Evolutionary conservation across 2,113 vertebrate species (phyloP), one percentile per base, ranked within the genome.

Genomic region (Paedocypris sp.): DNA sequence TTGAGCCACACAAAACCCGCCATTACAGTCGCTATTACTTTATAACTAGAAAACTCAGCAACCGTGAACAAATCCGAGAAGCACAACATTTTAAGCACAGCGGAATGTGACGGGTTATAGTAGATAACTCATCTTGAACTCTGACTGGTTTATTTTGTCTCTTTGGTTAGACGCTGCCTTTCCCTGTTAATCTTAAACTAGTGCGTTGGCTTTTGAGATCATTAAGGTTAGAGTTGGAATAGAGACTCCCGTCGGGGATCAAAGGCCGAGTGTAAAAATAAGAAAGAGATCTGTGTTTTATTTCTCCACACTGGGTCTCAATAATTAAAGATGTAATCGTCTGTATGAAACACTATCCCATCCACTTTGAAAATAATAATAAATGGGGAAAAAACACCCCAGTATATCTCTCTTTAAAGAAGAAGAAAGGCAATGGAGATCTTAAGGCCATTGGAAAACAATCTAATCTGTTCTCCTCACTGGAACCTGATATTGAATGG

Each of bases 91-190:
- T n/a, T n/a, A n/a, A n/a, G n/a, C n/a, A n/a, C n/a, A n/a, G n/a
- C n/a, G n/a, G n/a, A n/a, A n/a, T n/a, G n/a, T n/a, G n/a, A n/a
- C n/a, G n/a, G n/a, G n/a, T n/a, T n/a, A n/a, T n/a, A 11, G 11
- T 32, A 41, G 39, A 43, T 58, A 38, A 43, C 25, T 58, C 54
- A 43, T 45, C 39, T 29, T 58, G 54, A 58, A 45, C 54, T 22
- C 16, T 57, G 53, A 32, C 38, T 54, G n/a, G n/a, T n/a, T n/a
- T n/a, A n/a, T n/a, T n/a, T 15, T 22, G 53, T 19, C 38, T 31
- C 3, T 38, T 13, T 47, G 23, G 3, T 51, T 18, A 33, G 48
- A n/a, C 1, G 12, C 18, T 51, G 29, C 48, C 48, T 19, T 58
- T 45, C 43, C 26, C 39, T 58, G 18, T 8, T 13, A 43, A 45